These are phyloP conservation scores for Drosophila bifasciata DNA, from an alignment of 1,140 invertebrate species.

Conservation along the genomic window DNA sequence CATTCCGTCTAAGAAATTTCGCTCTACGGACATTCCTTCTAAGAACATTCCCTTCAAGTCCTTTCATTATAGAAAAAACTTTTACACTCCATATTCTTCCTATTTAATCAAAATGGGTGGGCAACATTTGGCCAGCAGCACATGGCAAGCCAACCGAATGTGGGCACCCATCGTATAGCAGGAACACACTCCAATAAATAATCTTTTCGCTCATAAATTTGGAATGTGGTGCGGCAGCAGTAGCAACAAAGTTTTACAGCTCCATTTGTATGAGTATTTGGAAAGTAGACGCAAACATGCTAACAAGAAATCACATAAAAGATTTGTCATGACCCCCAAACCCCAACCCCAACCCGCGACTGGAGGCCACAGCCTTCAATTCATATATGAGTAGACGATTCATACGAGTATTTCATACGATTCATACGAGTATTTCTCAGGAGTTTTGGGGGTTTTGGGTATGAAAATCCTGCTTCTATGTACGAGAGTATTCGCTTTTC, in stretches of 20 bases:
- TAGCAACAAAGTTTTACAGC: slow-evolving; percentile 64
- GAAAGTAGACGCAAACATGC: slow-evolving; percentile 36
- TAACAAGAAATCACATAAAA: slow-evolving; percentile 75
- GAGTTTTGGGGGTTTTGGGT: too few species aligned
- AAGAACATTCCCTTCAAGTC: too few species aligned
- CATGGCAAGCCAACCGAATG: slow-evolving; percentile 41
- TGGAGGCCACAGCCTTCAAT: slow-evolving; percentile 45
- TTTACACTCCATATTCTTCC: too few species aligned
- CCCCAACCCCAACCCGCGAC: too few species aligned
- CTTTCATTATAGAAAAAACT: too few species aligned
- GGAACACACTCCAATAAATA: slow-evolving; percentile 67
- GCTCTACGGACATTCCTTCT: too few species aligned
- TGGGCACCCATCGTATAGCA: too few species aligned
- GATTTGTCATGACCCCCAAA: slow-evolving; percentile 63
- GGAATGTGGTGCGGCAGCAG: slow-evolving; percentile 49
- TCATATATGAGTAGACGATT: slow-evolving; percentile 52
- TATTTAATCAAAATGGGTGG: background rate
- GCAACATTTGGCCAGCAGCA: slow-evolving; percentile 53
- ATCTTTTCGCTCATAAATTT: slow-evolving; percentile 79
- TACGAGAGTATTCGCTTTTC: slow-evolving; percentile 16
- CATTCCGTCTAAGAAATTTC: too few species aligned
- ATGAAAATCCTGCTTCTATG: too few species aligned
- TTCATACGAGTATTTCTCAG: slow-evolving; percentile 10
- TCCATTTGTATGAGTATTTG: slow-evolving; percentile 33
- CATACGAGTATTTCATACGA: slow-evolving; percentile 16